Base-by-base conservation (phyloP, 2,888 invertebrate species). In the Cheiracanthium punctorium region DNA sequence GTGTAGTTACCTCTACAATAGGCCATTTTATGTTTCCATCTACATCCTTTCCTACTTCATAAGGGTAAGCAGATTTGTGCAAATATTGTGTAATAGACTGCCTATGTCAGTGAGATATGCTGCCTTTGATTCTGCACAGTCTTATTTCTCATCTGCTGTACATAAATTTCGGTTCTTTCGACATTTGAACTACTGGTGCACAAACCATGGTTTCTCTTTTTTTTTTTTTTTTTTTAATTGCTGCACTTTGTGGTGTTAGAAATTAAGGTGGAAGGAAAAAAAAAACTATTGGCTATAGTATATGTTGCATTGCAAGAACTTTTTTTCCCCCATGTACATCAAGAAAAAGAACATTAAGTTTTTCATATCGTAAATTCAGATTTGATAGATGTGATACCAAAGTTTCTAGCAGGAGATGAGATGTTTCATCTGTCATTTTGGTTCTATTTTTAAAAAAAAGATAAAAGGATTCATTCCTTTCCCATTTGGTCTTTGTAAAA, bases 171-270 rank as follows among this genome's bases (percentile, higher is more conserved):
- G 20, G 41, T 58, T 58, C 24, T 5, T 7, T n/a, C 17, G 12
- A 67, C 67, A 20, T 20, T 24, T 28, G n/a, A 76, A 33, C 37
- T 58, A 24, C 29, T 76, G 43, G 75, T 75, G 82, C 82, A 76
- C 82, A 52, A 75, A 65, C 65, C 32, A 76, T 75, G 32, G n/a
- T n/a, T n/a, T n/a, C n/a, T n/a, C n/a, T n/a, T n/a, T n/a, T n/a
- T n/a, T n/a, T n/a, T n/a, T 71, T 43, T 41, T 77, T 52, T 80
- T 64, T 80, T 24, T 71, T 37, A 41, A 37, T n/a, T 71, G 37
- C 43, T 32, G 72, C 80, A 80, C 80, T 58, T 72, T 43, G 24
- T 24, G 43, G 41, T 48, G 52, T 81, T 81, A 73, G 74, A 69
- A 74, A 32, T 67, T 10, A 4, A 64, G n/a, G n/a, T n/a, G n/a